Evolutionary conservation across 2,888 invertebrate genomes (phyloP), one percentile per base, ranked within the genome.

Genomic region (Strigamia transsilvanica): DNA sequence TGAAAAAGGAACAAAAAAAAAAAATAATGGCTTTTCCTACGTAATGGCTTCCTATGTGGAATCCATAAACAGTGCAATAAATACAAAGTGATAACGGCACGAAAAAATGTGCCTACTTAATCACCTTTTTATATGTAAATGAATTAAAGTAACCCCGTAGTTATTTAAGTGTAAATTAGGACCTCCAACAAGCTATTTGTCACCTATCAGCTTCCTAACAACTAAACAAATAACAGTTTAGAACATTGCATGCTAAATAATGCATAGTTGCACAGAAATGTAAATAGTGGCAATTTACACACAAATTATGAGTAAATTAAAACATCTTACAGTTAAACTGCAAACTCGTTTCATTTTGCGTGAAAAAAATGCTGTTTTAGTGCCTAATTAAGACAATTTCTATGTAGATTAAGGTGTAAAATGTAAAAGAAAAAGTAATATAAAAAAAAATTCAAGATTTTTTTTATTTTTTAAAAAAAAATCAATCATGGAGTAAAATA

Each of bases 241-340:
- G 6, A 38, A 38, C 38, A 38, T 38, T 38, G 38, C 38, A 38
- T 6, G 10, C 38, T 38, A 38, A 38, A 38, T 38, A 38, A 38
- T 38, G 38, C 38, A 38, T 38, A 56, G 56, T 18, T 0, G 21
- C 18, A 21, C 21, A 18, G n/a, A 56, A 56, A 56, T 56, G 56
- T 56, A 56, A 56, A 56, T 56, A 56, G n/a, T 18, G 56, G 18
- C 56, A 56, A n/a, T 56, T 56, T 56, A 56, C 56, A 56, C 18
- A 1, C 7, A 56, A 56, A 56, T 56, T 56, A 56, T 18, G 18
- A 10, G 46, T 46, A 46, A 46, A 46, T 46, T 46, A 46, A 46
- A 13, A 46, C n/a, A 46, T 46, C 13, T 5, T 46, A 38, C 38
- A 38, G 6, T 38, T 38, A 38, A 38, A 38, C 38, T 38, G 38